Base-by-base conservation (phyloP, 1,140 invertebrate genomes). In the Drosophila lowei region DNA sequence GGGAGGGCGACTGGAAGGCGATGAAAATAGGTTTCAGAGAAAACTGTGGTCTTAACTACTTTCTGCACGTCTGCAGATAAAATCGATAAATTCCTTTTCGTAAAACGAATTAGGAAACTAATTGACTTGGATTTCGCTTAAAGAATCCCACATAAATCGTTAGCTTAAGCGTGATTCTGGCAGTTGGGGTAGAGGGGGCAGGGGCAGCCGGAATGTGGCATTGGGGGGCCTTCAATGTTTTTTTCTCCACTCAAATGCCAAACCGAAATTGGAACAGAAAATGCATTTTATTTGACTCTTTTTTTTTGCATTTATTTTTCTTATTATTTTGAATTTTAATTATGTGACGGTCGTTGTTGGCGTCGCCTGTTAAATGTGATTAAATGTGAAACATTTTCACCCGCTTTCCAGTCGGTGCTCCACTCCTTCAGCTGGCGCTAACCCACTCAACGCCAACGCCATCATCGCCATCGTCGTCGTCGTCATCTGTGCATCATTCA, bases 131-230 rank as follows among this genome's bases (percentile, higher is more conserved):
- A 86, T 86, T 86, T 86, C 74, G 83, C 81, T 86, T 78, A 86
- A 86, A 86, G 81, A 86, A 86, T 88, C 83, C 88, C 83, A 88
- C 81, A 86, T 86, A 86, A 86, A 86, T 86, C 83, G 83, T 86
- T 46, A 88, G 81, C 81, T 86, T 86, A 88, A 86, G 81, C 83
- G 74, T 86, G 81, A 72, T 88, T 83, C 74, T 88, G 81, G 83
- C 81, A 84, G 59, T 77, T 57, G 47, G 44, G 30, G 43, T 54
- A 13, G 25, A 42, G 16, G 56, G 9, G 11, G 9, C 5, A 6
- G 23, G 16, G 11, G 5, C 30, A 9, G 7, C 0, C 9, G n/a
- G 15, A 21, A 16, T 38, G 11, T 38, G 34, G 30, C 30, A 46
- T 38, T 23, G 13, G 13, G 9, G 38, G 23, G 38, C 30, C 61